These are phyloP conservation scores for Galerucella calmariensis DNA, from an alignment of 2,888 invertebrate species.

Conservation along the genomic window DNA sequence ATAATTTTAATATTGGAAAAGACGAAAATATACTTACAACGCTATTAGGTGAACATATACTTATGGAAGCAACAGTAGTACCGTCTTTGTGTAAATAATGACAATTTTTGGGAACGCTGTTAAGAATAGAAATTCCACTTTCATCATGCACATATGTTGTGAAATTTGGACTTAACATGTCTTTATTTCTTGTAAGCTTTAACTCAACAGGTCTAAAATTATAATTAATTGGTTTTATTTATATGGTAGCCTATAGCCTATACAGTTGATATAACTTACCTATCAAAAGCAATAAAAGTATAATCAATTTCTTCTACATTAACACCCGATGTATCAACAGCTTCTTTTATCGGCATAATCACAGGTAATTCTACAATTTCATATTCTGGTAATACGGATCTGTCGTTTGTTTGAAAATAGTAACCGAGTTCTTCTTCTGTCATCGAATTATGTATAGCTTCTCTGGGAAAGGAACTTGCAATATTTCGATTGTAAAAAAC, in stretches of 20 bases:
- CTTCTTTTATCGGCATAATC: constrained; percentile 48
- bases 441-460: constrained; percentile 62
- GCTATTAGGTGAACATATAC: constrained; percentile 72
- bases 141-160: constrained; percentile 69
- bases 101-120: constrained; percentile 66
- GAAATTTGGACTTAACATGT: constrained; percentile 71
- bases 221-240: background rate
- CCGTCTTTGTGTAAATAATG: constrained; percentile 74
- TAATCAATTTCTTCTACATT: constrained; percentile 67
- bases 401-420: constrained; percentile 62
- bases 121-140: constrained; percentile 59
- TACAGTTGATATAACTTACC: no score
- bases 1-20: background rate
- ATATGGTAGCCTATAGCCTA: no score
- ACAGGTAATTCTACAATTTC: constrained; percentile 73
- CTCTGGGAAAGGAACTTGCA: constrained; percentile 29
- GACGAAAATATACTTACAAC: constrained; percentile 68
- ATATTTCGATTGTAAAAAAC: constrained; percentile 17
- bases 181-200: constrained; percentile 72
- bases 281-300: constrained; percentile 72
- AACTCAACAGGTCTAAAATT: constrained; percentile 70
- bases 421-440: constrained; percentile 63
- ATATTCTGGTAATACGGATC: constrained; percentile 67
- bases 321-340: constrained; percentile 55
- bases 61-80: constrained; percentile 73